A percentile compares a stretch with the other conserved stretches of the same genome.
Evolutionary conservation across 1,140 invertebrate genomes (phyloP).

Genomic region (Brachystomella parvula): DNA sequence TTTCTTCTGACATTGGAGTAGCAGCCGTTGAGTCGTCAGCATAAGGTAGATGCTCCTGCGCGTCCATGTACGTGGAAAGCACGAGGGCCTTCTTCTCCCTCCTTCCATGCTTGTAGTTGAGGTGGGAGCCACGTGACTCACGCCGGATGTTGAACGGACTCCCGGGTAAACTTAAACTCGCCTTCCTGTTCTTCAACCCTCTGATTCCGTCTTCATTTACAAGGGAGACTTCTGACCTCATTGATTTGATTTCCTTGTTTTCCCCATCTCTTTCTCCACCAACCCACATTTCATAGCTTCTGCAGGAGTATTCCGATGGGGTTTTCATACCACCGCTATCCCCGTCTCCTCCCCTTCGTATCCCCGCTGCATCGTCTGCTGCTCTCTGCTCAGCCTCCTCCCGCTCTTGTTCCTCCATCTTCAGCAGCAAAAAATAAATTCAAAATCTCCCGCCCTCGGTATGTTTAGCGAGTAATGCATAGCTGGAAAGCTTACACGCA

Average conservation of each 20-base stretch:
- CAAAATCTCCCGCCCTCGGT: neutral
- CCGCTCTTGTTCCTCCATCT: slow-evolving; percentile 63
- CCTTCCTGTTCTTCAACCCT: slow-evolving; percentile 34
- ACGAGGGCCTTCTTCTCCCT: slow-evolving; percentile 84
- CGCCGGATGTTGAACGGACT: slow-evolving; percentile 88
- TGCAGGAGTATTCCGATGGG: slow-evolving; percentile 77
- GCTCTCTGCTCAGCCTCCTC: slow-evolving; percentile 65
- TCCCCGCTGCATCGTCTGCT: slow-evolving; percentile 47
- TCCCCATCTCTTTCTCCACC: slow-evolving; percentile 77
- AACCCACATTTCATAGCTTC: slow-evolving; percentile 81
- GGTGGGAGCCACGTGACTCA: slow-evolving; percentile 52
- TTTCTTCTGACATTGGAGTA: slow-evolving; percentile 95
- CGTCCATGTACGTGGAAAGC: slow-evolving; percentile 86
- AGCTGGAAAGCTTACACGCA: slow-evolving; percentile 49
- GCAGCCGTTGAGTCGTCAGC: slow-evolving; percentile 96
- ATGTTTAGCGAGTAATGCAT: too few species aligned
- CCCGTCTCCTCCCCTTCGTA: slow-evolving; percentile 42
- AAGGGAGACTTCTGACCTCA: slow-evolving; percentile 74
- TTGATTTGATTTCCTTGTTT: slow-evolving; percentile 80
- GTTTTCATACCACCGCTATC: slow-evolving; percentile 59
- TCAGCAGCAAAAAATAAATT: slow-evolving; percentile 4
- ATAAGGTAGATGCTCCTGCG: slow-evolving; percentile 91
- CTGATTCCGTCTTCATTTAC: slow-evolving; percentile 61
- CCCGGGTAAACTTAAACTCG: slow-evolving; percentile 89
- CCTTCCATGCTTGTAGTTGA: slow-evolving; percentile 60